Evolutionary conservation across 2,113 vertebrate species (phyloP).

Genomic region (Trochalopteron elliotii): DNA sequence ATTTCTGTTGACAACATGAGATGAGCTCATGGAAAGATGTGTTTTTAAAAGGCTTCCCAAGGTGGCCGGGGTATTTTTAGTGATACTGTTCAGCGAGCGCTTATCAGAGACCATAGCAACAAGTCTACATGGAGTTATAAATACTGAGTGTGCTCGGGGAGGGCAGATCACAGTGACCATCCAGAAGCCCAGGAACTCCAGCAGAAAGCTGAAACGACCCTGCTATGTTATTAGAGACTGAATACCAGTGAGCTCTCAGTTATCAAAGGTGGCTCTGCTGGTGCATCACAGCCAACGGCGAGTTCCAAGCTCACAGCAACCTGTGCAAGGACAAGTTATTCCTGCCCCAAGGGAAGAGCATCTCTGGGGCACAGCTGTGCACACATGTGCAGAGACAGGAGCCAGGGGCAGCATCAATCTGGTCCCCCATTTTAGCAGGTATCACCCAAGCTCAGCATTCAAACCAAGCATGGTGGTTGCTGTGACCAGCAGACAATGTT

Average conservation of each 20-base stretch:
- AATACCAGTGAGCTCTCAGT: slow-evolving; percentile 39
- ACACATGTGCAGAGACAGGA: not conserved
- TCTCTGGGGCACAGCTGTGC: not conserved
- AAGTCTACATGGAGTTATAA: slow-evolving; percentile 64
- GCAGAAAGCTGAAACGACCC: slow-evolving; percentile 29
- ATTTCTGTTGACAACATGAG: slow-evolving; percentile 58
- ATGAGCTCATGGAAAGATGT: slow-evolving; percentile 71
- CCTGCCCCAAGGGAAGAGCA: not conserved
- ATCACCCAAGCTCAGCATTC: not conserved
- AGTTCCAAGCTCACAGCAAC: not conserved
- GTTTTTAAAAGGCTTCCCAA: slow-evolving; percentile 67
- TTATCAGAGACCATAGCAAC: slow-evolving; percentile 78
- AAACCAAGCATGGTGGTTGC: not conserved
- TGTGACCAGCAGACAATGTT: not conserved
- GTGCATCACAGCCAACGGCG: not conserved
- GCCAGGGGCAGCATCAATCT: not conserved
- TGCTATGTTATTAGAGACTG: not conserved
- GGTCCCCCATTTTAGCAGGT: not conserved
- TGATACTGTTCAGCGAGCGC: slow-evolving; percentile 7
- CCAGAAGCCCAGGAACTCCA: slow-evolving; percentile 54
- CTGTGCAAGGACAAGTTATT: slow-evolving; percentile 30
- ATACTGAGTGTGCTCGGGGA: slow-evolving; percentile 43
- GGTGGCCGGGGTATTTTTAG: slow-evolving; percentile 72
- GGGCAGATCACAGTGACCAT: slow-evolving; percentile 29
- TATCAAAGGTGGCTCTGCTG: slow-evolving; percentile 21